Evolutionary conservation across 2,113 vertebrate genomes (phyloP), one percentile per base, ranked within the genome.

Genomic region (Eretmochelys imbricata): DNA sequence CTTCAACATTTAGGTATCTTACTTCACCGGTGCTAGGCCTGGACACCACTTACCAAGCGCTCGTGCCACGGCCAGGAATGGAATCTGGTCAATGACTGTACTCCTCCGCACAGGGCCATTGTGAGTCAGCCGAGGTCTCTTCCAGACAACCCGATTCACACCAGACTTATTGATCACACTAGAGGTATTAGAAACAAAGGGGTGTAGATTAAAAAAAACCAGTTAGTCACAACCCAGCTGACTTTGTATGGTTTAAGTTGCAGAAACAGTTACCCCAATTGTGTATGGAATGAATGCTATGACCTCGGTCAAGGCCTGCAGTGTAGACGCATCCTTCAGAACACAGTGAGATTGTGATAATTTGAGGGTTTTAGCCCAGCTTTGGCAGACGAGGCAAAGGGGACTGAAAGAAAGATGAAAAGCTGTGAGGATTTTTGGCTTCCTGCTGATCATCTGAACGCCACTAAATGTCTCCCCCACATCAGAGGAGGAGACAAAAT

Each of bases 81-180:
- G 99, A 79, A 99, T 99, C 98, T 99, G 99, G 97, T 99, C 99
- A 3, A 99, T 99, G 90, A 99, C 98, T 0, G 99, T 99, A 97
- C 99, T 99, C 82, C 99, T 98, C 85, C 99, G 98, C 92, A 99
- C 99, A 1, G 99, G 99, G 31, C 99, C 99, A 0, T 99, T 99
- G 97, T 99, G 99, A 69, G 98, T 99, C 78, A 99, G 98, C 4
- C 99, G 98, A 5, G 99, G 99, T 69, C 99, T 98, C 97, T 99
- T 99, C 99, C 99, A 99, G 72, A 99, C 99, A 0, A 99, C 99
- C 4, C 99, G 98, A 94, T 99, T 99, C 96, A 99, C 99, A 0
- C 99, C 99, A 5, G 99, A 99, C 94, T 99, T 99, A 97, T 99
- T 99, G 97, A 99, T 99, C 80, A 99, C 99, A 25, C 99, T 99